phyloP scores from a whole-genome alignment of 1,140 invertebrate genomes.

The Asobara japonica region DNA sequence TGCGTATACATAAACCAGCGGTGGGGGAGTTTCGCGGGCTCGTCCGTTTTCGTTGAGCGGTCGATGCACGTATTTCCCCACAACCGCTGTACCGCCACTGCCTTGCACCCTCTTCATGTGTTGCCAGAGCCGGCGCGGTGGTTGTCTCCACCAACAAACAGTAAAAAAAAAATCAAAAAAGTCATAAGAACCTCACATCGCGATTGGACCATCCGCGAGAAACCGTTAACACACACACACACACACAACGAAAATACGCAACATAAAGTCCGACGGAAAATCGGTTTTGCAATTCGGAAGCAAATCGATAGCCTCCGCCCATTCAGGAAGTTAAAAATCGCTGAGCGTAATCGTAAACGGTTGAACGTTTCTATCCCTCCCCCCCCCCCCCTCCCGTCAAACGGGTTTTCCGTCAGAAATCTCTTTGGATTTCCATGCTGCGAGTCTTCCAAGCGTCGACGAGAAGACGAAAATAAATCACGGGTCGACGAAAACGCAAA shows the following conservation, averaged over 20 bases:
- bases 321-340: too few species aligned
- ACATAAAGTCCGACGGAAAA: too few species aligned
- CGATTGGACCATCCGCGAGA: too few species aligned
- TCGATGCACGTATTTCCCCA: constrained; percentile 11
- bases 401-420: not conserved
- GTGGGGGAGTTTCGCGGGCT: constrained; percentile 3
- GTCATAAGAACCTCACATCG: too few species aligned
- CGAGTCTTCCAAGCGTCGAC: not conserved
- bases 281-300: too few species aligned
- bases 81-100: not conserved
- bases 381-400: not conserved
- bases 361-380: not conserved
- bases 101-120: not conserved
- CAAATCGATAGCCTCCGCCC: too few species aligned
- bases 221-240: too few species aligned
- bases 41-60: constrained; percentile 16
- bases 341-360: not conserved
- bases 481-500: not conserved
- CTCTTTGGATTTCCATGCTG: not conserved
- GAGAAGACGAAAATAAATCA: constrained; percentile 1
- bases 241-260: too few species aligned
- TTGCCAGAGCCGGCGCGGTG: too few species aligned
- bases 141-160: too few species aligned
- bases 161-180: not conserved
- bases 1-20: constrained; percentile 21